phyloP scores from a whole-genome alignment of 2,113 vertebrate genomes.

The Columba livia region DNA sequence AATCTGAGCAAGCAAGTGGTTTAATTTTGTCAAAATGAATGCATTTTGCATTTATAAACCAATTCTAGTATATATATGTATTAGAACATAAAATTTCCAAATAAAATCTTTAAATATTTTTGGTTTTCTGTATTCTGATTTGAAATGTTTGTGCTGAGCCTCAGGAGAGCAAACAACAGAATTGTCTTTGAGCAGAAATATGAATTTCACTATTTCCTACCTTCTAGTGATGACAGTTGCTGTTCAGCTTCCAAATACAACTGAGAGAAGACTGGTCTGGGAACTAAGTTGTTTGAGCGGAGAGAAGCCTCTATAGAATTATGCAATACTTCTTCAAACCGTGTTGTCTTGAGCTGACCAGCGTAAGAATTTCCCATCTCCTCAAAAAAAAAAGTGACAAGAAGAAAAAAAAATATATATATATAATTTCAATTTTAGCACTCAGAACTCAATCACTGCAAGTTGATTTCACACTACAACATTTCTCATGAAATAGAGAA shows the following conservation, averaged over 20 bases:
- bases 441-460: not conserved
- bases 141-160: not conserved
- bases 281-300: conserved; percentile 89
- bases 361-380: conserved; percentile 97
- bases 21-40: not conserved
- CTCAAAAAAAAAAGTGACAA: not conserved
- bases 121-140: not conserved
- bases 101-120: not conserved
- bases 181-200: not conserved
- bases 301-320: conserved; percentile 96
- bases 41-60: not conserved
- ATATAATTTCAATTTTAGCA: not conserved
- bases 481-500: not conserved
- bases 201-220: conserved; percentile 64
- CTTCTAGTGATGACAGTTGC: conserved; percentile 80
- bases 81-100: not conserved
- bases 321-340: conserved; percentile 95
- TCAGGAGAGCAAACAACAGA: not conserved
- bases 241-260: conserved; percentile 93
- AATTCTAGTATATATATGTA: not conserved
- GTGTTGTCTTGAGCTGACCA: conserved; percentile 90
- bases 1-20: not conserved
- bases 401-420: not conserved
- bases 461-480: not conserved
- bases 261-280: conserved; percentile 94